Evolutionary conservation across 2,888 invertebrate genomes (phyloP), one percentile per base, ranked within the genome.

Genomic region (Cantharis lateralis): DNA sequence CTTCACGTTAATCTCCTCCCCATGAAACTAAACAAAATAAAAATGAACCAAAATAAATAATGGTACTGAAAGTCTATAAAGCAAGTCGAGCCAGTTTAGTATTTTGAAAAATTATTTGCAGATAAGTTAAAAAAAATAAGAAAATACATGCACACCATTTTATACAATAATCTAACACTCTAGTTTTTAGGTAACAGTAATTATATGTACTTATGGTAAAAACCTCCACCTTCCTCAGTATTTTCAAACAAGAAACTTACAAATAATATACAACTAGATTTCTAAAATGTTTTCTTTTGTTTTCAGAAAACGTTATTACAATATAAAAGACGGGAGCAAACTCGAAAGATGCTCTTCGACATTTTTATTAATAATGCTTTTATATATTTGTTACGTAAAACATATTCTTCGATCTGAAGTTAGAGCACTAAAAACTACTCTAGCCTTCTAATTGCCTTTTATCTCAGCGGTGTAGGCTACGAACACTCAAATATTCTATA

Each of bases 11-110:
- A 48, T n/a, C n/a, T 48, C n/a, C 48, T 48, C 48, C 48, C 48
- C 48, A 48, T 48, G 48, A 48, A 68, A 18, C 26, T 28, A 68
- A 15, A 32, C 26, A 26, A 24, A 32, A 28, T 68, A 68, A 68
- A 68, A 28, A 26, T 28, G 16, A 24, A 26, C 48, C n/a, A 48
- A 48, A 48, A 10, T 32, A 72, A 63, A 77, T 70, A 71, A 20
- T 77, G 76, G 78, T 79, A 83, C 81, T 82, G 77, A 79, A 80
- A 80, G 79, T 78, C 78, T 77, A 76, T 70, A 74, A 76, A 84
- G 83, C 83, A 82, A 83, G 85, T 83, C 84, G 85, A 84, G 85
- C 84, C 84, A 83, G 82, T 82, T 82, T 83, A 82, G 81, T 83
- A 82, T 77, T 83, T 83, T 82, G 81, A 77, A 83, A 48, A 81